Percentiles rank a stretch among this genome's conserved stretches.
phyloP scores from a whole-genome alignment of 2,797 vertebrate species.

The Phoxinus dragarum region DNA sequence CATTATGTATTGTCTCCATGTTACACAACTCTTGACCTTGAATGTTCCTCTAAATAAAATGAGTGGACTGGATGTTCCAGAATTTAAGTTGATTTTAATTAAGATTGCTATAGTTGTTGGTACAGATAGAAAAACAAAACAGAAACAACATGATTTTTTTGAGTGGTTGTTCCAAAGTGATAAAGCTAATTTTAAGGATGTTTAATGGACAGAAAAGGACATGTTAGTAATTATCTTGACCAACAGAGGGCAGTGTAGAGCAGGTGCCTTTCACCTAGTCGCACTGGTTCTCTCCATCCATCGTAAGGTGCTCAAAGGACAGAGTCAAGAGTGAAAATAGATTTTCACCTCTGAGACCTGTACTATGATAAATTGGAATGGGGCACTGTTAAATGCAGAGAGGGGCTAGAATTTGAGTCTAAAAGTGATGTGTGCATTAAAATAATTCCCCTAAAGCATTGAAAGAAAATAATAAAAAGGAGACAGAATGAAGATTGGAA shows the following conservation, averaged over 20 bases:
- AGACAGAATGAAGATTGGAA: conserved; percentile 40
- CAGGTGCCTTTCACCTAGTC: neutral
- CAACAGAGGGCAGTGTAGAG: conserved; percentile 51
- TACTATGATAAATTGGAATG: neutral
- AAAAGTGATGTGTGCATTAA: neutral
- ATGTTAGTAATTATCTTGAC: neutral
- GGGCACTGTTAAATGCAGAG: neutral
- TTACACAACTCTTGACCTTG: neutral
- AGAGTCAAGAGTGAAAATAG: conserved; percentile 32
- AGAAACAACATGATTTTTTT: neutral
- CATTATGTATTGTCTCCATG: conserved; percentile 8
- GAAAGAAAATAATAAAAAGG: neutral
- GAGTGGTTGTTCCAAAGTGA: neutral
- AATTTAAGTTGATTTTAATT: conserved; percentile 4
- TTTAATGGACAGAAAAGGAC: neutral
- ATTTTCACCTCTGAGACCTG: neutral
- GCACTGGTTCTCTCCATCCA: neutral
- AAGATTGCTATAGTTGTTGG: neutral
- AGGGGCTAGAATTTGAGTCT: neutral
- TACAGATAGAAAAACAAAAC: neutral
- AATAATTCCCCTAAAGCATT: neutral
- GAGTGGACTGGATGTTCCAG: neutral
- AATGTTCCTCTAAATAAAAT: neutral
- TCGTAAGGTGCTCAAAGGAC: conserved; percentile 8
- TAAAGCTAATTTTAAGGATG: neutral